Conservation (phyloP, 2,797 vertebrate genomes). For the Gymnodraco acuticeps region DNA sequence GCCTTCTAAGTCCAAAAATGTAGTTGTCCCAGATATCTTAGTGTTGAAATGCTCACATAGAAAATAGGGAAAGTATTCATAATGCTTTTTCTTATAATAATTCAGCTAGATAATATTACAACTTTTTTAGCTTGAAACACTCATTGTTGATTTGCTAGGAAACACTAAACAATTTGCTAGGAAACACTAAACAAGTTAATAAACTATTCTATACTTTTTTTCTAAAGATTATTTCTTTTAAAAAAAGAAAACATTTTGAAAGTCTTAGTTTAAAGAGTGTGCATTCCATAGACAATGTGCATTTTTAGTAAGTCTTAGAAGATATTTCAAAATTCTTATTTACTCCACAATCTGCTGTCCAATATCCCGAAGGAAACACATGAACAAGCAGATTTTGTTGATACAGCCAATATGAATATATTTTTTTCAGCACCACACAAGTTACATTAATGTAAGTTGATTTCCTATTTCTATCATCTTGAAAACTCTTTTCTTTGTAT, state of each 20-base stretch:
- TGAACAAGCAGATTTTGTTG: not conserved
- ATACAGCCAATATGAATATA: not conserved
- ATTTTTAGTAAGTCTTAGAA: not conserved
- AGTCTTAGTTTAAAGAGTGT: not conserved
- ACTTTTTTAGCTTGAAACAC: not conserved
- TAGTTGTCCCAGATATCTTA: not conserved
- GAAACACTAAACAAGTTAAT: not conserved
- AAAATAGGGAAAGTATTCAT: not conserved
- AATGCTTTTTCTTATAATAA: not conserved
- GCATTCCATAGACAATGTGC: not conserved
- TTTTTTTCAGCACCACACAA: not conserved
- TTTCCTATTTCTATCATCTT: not conserved
- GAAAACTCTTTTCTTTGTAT: constrained; percentile 33
- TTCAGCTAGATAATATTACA: not conserved
- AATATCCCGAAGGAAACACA: not conserved
- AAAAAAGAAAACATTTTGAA: not conserved
- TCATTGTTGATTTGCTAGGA: not conserved
- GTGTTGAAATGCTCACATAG: not conserved
- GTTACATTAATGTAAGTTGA: not conserved
- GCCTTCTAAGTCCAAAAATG: not conserved
- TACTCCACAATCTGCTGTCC: not conserved
- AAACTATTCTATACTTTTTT: not conserved
- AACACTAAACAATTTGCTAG: no score
- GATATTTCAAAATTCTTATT: not conserved
- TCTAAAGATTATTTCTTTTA: not conserved